These are phyloP conservation scores for Nothoprocta perdicaria DNA, from an alignment of 2,113 vertebrate species.

Conservation along the genomic window DNA sequence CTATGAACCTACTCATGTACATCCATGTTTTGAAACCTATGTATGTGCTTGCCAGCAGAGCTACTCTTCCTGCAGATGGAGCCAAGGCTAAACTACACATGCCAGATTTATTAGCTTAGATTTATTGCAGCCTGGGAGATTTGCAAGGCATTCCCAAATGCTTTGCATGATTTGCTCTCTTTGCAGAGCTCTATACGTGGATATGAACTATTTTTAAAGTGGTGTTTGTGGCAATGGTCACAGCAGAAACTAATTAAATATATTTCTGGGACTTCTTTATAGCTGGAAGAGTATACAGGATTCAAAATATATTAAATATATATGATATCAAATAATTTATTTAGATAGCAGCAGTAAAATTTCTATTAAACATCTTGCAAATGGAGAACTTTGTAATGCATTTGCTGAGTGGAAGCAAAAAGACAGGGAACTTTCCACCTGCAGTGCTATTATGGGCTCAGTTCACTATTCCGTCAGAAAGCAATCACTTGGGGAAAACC, in stretches of 20 bases:
- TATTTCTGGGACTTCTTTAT: not conserved
- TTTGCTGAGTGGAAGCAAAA: not conserved
- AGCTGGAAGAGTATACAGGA: not conserved
- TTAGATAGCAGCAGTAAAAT: not conserved
- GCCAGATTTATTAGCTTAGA: not conserved
- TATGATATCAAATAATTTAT: not conserved
- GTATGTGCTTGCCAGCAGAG: not conserved
- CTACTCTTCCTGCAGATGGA: rapidly evolving
- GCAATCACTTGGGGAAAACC: not conserved
- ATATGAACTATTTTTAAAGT: not conserved
- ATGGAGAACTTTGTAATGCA: not conserved
- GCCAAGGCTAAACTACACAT: rapidly evolving
- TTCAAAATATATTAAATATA: not conserved
- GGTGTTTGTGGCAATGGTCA: not conserved
- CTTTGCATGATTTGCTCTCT: not conserved
- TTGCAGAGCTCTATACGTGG: not conserved
- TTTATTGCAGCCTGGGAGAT: not conserved
- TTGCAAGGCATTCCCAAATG: not conserved
- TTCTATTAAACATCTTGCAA: not conserved
- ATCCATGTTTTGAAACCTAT: not conserved
- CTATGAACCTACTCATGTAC: not conserved
- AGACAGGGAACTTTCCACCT: not conserved
- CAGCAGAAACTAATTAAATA: not conserved
- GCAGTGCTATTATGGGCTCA: not conserved
- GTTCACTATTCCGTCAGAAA: too few species aligned